Conservation (phyloP, 2,113 vertebrate genomes). For the Phocoena phocoena region DNA sequence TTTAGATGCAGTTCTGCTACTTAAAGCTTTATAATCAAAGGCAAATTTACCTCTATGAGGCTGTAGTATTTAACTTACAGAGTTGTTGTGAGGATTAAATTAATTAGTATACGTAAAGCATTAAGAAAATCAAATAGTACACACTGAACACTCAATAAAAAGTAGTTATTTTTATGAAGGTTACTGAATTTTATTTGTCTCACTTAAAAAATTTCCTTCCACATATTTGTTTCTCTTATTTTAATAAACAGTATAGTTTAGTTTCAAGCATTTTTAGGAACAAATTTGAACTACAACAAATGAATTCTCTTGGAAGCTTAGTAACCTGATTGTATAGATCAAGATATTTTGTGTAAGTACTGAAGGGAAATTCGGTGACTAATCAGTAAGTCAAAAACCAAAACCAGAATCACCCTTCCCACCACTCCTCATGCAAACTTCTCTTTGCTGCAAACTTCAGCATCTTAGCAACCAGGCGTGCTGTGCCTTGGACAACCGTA, state of each 20-base stretch:
- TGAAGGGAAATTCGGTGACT: constrained; percentile 25
- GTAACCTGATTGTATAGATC: constrained; percentile 32
- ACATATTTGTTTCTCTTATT: constrained; percentile 7
- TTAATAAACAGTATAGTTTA: constrained; percentile 15
- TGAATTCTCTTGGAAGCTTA: constrained; percentile 18
- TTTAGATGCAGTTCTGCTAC: not conserved
- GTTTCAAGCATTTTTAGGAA: not conserved
- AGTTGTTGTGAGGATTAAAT: not conserved
- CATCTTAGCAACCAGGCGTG: too few relatives aligned
- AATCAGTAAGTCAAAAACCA: constrained; percentile 59
- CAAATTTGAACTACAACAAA: not conserved
- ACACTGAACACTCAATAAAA: not conserved
- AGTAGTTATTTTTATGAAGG: not conserved
- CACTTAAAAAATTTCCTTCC: not conserved
- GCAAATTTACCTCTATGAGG: not conserved
- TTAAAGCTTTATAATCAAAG: not conserved
- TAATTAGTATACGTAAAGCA: not conserved
- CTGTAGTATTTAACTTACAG: not conserved
- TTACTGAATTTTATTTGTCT: not conserved
- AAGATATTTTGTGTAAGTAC: constrained; percentile 24
- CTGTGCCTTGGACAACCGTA: too few relatives aligned
- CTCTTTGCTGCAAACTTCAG: too few relatives aligned
- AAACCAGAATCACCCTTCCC: not conserved
- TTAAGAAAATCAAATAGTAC: not conserved
- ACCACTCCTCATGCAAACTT: too few relatives aligned